Base-by-base conservation (phyloP, 2,113 vertebrate species). In the Aptenodytes patagonicus region DNA sequence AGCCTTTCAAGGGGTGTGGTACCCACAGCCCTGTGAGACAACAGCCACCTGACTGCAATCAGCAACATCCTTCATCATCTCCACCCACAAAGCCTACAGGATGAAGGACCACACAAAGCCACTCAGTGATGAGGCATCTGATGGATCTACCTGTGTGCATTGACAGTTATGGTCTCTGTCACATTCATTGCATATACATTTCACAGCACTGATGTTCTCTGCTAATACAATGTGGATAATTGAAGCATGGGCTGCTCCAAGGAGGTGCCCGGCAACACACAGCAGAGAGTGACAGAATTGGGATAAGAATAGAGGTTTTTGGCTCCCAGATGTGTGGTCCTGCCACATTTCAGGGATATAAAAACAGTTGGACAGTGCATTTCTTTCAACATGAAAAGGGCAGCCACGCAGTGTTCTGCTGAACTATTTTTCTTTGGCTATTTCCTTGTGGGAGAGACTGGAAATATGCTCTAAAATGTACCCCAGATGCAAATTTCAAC, bases 1-100 rank as follows among this genome's bases (percentile, higher is more conserved):
- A 40, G n/a, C 52, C 64, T 71, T 61, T 38, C 42, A n/a, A 77
- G 42, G 3, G 9, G 49, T 4, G 6, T 4, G 4, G 14, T 15
- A 54, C 6, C 28, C 44, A 25, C 21, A 83, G 20, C 34, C 4
- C 64, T n/a, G 36, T 4, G 38, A 73, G 72, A 42, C 36, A 52
- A 31, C 17, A 21, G 26, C 29, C 54, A 64, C 11, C 11, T 1
- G 1, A 17, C 24, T 65, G 25, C 1, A 0, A 70, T 18, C 9
- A 49, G 22, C 19, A 54, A 28, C 1, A 0, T 25, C 31, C 83
- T 52, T 69, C 49, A 8, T 34, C 2, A 1, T 61, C 17, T 61
- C 38, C 31, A 40, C 62, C n/a, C 14, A 28, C 52, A 46, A 34
- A 69, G 10, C 17, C 38, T 65, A 18, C 13, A n/a, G 49, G 20